Conservation (phyloP, 2,888 invertebrate species). For the Ophion ellenae region DNA sequence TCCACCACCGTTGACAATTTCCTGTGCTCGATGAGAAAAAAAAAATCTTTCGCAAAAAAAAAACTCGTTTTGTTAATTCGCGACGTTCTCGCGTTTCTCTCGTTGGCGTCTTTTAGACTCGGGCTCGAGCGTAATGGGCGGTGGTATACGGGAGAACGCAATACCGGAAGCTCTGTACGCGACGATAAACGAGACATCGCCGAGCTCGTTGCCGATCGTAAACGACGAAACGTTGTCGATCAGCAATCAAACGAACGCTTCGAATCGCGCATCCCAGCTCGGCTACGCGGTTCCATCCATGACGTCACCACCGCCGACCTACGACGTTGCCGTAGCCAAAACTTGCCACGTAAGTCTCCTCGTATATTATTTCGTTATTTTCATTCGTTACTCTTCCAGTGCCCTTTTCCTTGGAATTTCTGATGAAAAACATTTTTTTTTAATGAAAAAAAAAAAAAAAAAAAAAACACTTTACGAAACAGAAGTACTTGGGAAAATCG, state of each 20-base stretch:
- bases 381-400: neutral
- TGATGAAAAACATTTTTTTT: neutral
- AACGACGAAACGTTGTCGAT: conserved; percentile 65
- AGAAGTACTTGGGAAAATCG: neutral
- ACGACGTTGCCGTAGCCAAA: conserved; percentile 81
- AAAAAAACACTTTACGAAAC: neutral
- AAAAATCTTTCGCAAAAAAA: neutral
- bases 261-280: conserved; percentile 73
- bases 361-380: neutral
- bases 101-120: conserved; percentile 73
- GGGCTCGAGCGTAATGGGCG: conserved; percentile 76
- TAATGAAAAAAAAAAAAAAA: neutral
- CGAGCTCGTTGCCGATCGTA: conserved; percentile 71
- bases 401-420: neutral
- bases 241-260: conserved; percentile 57
- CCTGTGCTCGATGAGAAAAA: neutral
- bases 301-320: conserved; percentile 82
- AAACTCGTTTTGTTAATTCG: conserved; percentile 2
- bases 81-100: conserved; percentile 7
- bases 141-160: conserved; percentile 75
- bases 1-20: neutral
- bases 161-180: conserved; percentile 79
- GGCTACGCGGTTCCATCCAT: conserved; percentile 80
- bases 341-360: conserved; percentile 78
- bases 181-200: conserved; percentile 76